Percentiles rank a stretch among this genome's conserved stretches.
phyloP scores from a whole-genome alignment of 2,888 invertebrate species.

The Acleris emargana region DNA sequence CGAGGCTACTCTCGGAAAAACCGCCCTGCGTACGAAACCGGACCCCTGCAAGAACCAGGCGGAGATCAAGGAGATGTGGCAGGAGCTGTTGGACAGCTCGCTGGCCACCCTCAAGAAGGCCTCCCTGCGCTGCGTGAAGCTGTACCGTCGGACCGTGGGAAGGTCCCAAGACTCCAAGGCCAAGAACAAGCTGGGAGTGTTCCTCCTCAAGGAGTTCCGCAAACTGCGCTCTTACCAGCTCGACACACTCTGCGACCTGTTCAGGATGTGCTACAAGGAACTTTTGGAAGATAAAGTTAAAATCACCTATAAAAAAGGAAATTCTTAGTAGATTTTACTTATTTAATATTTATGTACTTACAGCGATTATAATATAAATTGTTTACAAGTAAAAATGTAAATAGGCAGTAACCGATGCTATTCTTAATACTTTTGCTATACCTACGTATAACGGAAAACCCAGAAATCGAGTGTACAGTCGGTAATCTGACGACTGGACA shows the following conservation, averaged over 20 bases:
- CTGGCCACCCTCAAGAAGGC: conserved; percentile 42
- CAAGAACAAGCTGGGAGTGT: not conserved
- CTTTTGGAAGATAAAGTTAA: no score
- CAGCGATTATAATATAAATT: no score
- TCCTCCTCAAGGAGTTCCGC: not conserved
- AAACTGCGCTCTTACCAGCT: not conserved
- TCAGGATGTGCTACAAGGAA: no score
- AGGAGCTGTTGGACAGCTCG: conserved; percentile 47
- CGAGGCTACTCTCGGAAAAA: not conserved
- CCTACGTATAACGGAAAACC: no score
- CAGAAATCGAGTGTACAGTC: no score
- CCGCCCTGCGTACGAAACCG: not conserved
- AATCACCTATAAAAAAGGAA: no score
- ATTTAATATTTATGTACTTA: no score
- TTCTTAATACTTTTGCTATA: no score
- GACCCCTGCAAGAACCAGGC: not conserved
- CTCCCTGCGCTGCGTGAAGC: conserved; percentile 40
- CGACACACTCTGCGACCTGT: not conserved
- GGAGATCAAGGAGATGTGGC: conserved; percentile 42
- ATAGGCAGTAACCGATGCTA: no score
- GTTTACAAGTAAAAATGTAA: no score
- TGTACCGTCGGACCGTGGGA: conserved; percentile 37
- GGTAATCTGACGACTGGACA: no score
- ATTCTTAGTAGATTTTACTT: no score
- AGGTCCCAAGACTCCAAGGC: not conserved